Base-by-base conservation (phyloP, 2,797 vertebrate species). In the Neosilurus mollespiculum region DNA sequence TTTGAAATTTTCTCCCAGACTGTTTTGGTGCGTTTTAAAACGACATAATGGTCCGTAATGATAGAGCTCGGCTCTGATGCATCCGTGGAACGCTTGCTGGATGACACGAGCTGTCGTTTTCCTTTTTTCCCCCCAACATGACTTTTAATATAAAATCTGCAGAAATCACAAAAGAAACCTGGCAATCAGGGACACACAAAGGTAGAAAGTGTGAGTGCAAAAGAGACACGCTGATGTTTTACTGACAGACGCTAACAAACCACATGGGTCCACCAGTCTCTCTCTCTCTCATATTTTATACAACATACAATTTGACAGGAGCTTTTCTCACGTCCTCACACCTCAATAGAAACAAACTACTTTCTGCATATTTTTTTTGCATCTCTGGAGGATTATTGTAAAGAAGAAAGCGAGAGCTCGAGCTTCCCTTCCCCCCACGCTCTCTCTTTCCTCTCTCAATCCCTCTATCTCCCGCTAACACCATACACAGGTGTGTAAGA, bases 401-500 rank as follows among this genome's bases (percentile, higher is more conserved):
- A 64, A 78, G 26, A 26, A 37, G 54, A 77, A 34, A 78, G 37
- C 1, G n/a, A 77, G 34, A 78, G 75, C 43, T 24, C 11, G 22
- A 26, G 43, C 24, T 22, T 53, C 43, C 77, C 82, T 65, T 54
- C 43, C 79, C 54, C 71, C 80, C 78, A 18, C 15, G 49, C 51
- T 49, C 9, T 43, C 37, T 26, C 15, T 71, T 4, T 30, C 71
- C 66, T 22, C 73, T 66, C 77, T 84, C 77, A 43, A 16, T 75
- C 73, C 22, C 24, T 61, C 34, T 8, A 3, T 37, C 56, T 56
- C 64, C 20, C 54, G 81, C 84, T 86, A 86, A 87, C 88, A 92
- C 88, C 89, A 89, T 82, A 88, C 91, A 90, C 91, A 91, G 92
- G 93, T 92, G 88, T 89, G 86, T 89, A 87, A 85, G 71, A 87